Percentiles rank a stretch among this genome's conserved stretches.
Conservation (phyloP, 2,888 invertebrate species). For the Sesia bembeciformis region DNA sequence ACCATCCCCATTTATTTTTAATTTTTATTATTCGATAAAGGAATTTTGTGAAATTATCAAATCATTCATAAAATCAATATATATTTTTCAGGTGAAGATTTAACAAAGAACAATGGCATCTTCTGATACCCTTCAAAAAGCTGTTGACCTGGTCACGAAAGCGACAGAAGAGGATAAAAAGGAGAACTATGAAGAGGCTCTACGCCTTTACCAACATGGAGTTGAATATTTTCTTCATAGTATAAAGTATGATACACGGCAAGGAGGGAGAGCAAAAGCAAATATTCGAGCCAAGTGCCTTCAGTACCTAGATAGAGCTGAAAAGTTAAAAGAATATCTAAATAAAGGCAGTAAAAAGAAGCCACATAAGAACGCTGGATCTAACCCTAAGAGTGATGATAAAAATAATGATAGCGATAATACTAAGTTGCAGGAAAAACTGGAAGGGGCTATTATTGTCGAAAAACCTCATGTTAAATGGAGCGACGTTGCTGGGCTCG, state of each 20-base stretch:
- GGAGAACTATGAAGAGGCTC: constrained; percentile 97
- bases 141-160: constrained; percentile 98
- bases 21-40: too few relatives aligned
- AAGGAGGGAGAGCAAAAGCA: constrained; percentile 97
- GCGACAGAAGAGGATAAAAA: constrained; percentile 99
- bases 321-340: constrained; percentile 94
- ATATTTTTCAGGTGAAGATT: constrained; percentile 14
- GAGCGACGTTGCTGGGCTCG: constrained; percentile 98
- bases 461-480: constrained; percentile 98
- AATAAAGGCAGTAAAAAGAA: constrained; percentile 90
- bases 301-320: constrained; percentile 96
- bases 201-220: constrained; percentile 95
- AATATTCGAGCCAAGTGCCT: constrained; percentile 95
- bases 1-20: too few relatives aligned
- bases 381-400: constrained; percentile 80
- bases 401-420: constrained; percentile 92
- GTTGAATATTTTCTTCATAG: constrained; percentile 99
- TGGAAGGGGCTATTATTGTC: constrained; percentile 96
- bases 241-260: constrained; percentile 98
- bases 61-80: too few relatives aligned
- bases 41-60: too few relatives aligned
- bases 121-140: constrained; percentile 90
- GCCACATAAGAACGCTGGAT: constrained; percentile 92
- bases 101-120: constrained; percentile 69
- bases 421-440: constrained; percentile 91